Evolutionary conservation across 2,888 invertebrate species (phyloP), one percentile per base, ranked within the genome.

Genomic region (Eilema sororculum): DNA sequence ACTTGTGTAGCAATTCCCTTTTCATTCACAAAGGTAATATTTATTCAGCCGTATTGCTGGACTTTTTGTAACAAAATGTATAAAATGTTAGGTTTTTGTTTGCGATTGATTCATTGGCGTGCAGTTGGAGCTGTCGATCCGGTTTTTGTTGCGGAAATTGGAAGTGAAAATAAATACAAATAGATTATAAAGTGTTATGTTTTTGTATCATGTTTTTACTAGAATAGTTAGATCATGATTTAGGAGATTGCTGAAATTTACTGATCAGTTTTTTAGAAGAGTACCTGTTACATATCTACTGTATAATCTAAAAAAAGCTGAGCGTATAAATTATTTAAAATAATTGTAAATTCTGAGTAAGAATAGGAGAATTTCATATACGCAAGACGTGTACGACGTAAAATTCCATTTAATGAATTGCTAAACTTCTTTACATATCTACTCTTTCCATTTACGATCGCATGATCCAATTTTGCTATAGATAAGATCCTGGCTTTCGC

Each of bases 11-110:
- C 78, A 70, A 74, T 78, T n/a, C n/a, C 73, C 80, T 80, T 86
- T 83, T 83, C 80, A 80, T 81, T 80, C 81, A 75, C 78, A 86
- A 85, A 84, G 82, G 81, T 73, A 71, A 78, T 84, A 80, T 81
- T 80, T 83, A 80, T 84, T 85, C 79, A 78, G 67, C 72, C 78
- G 69, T 72, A 66, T 72, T 67, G 59, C 41, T 69, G 69, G 58
- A 68, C 52, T 70, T 78, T 75, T 78, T 76, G 80, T 78, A 76
- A 80, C 75, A 78, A 79, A 77, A 81, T 73, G 69, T 71, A 74
- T 72, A 72, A 73, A 75, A 77, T 69, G 59, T 62, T 67, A n/a
- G 61, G 59, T 62, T 56, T 69, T 72, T 70, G 67, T 77, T 80
- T 80, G 67, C 68, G 59, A 74, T 77, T 78, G 75, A 73, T 78